phyloP scores from a whole-genome alignment of 2,797 vertebrate genomes.

The Spinus pinus region DNA sequence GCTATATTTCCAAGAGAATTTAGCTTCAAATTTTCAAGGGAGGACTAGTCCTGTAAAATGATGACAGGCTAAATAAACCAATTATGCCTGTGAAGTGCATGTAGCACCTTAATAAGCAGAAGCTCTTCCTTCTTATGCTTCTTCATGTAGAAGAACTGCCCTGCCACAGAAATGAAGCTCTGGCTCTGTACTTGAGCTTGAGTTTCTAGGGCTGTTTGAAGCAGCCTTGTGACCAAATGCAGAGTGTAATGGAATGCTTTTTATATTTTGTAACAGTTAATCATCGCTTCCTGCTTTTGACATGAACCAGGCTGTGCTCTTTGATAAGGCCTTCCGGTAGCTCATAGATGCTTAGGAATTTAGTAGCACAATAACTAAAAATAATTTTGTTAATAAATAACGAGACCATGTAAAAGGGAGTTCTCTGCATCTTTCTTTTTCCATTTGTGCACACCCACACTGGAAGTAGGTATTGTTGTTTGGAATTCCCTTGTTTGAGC shows the following conservation, averaged over 20 bases:
- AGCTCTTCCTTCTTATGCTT: background rate
- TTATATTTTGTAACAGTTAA: slow-evolving; percentile 72
- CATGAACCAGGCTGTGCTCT: slow-evolving; percentile 77
- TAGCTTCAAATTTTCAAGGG: background rate
- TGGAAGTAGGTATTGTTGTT: slow-evolving; percentile 45
- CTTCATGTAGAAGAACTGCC: background rate
- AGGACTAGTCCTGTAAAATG: background rate
- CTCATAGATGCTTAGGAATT: slow-evolving; percentile 71
- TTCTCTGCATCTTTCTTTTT: slow-evolving; percentile 35
- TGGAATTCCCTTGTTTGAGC: slow-evolving; percentile 58
- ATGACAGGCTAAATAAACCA: background rate
- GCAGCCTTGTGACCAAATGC: background rate
- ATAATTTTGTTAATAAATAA: slow-evolving; percentile 74
- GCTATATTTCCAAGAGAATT: background rate
- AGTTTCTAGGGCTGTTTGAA: slow-evolving; percentile 36
- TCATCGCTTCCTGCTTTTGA: slow-evolving; percentile 86
- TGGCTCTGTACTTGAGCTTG: background rate
- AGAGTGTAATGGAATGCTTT: slow-evolving; percentile 55
- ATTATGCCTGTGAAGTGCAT: background rate
- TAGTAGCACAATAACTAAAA: slow-evolving; percentile 71
- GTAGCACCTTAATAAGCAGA: background rate
- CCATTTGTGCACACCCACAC: slow-evolving; percentile 32
- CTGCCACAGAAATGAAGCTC: background rate
- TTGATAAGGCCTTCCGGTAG: slow-evolving; percentile 79
- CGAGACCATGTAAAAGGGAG: slow-evolving; percentile 47